Evolutionary conservation across 2,113 vertebrate species (phyloP).

Genomic region (Gadus macrocephalus): DNA sequence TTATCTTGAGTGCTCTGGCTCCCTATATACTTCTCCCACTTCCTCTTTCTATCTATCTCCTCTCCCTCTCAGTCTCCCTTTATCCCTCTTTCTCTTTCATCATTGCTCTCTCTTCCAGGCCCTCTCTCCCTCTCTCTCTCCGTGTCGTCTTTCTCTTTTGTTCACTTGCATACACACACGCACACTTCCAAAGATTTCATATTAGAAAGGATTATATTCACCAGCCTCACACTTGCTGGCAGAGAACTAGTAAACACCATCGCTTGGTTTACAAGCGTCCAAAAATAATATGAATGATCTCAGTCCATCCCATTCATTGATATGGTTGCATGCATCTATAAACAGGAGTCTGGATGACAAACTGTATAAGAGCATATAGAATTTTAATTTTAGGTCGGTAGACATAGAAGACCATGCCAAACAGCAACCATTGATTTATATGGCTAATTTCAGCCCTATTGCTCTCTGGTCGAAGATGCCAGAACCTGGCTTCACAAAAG

Average conservation of each 20-base stretch:
- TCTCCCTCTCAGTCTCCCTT: not conserved
- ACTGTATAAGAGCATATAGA: no score
- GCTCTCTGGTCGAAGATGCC: conserved; percentile 12
- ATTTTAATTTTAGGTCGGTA: no score
- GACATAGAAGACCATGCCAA: no score
- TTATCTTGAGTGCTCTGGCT: no score
- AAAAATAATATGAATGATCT: not conserved
- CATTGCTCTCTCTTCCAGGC: no score
- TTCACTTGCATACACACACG: not conserved
- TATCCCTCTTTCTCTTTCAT: not conserved
- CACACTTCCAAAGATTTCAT: not conserved
- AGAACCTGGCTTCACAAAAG: conserved; percentile 10
- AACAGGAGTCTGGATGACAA: no score
- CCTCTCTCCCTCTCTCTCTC: not conserved
- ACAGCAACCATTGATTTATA: no score
- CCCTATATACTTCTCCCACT: not conserved
- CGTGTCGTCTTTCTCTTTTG: not conserved
- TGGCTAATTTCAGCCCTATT: no score
- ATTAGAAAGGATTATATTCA: no score
- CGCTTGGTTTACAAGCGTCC: not conserved
- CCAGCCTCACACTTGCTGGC: no score
- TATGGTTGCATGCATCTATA: no score
- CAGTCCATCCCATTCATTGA: no score
- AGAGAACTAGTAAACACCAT: not conserved
- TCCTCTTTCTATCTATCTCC: not conserved